Evolutionary conservation across 35 echinoderm and acorn worm species (phyloP).

Genomic region (Ophiothrix spiculata): DNA sequence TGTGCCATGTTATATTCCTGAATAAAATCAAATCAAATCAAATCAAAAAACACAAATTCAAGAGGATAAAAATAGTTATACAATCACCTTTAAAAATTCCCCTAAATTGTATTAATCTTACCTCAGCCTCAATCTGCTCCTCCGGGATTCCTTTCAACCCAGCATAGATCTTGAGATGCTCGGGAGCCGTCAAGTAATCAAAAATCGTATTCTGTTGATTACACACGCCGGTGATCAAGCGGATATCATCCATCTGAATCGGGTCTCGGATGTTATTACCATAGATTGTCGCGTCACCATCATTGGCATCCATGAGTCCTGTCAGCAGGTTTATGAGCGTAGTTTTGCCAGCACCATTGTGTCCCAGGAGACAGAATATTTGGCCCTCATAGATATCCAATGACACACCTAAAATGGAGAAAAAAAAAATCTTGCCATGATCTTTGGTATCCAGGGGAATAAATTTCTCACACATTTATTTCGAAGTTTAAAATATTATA

Average conservation of each 20-base stretch:
- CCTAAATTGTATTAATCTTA: too few relatives aligned
- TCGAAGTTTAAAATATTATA: neutral
- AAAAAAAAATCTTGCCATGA: neutral
- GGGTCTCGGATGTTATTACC: constrained; percentile 40
- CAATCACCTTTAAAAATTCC: neutral
- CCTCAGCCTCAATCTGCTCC: constrained; percentile 35
- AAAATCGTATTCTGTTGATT: constrained; percentile 62
- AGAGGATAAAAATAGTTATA: neutral
- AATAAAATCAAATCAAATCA: too few relatives aligned
- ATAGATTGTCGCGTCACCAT: constrained; percentile 48
- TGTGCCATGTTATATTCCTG: too few relatives aligned
- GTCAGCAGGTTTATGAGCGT: constrained; percentile 56
- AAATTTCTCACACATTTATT: too few relatives aligned
- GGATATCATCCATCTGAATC: constrained; percentile 34
- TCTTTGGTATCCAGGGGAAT: too few relatives aligned
- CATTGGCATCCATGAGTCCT: constrained; percentile 38
- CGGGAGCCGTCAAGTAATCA: constrained; percentile 40
- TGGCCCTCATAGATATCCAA: constrained; percentile 82
- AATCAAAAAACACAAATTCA: neutral
- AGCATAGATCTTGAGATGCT: constrained; percentile 64
- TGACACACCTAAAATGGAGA: constrained; percentile 27
- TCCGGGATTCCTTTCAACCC: constrained; percentile 60
- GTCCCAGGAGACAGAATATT: constrained; percentile 67
- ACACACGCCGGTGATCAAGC: constrained; percentile 58
- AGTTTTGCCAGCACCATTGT: constrained; percentile 65